Base-by-base conservation (phyloP, 2,797 vertebrate genomes). In the Acanthurus leucopareius region DNA sequence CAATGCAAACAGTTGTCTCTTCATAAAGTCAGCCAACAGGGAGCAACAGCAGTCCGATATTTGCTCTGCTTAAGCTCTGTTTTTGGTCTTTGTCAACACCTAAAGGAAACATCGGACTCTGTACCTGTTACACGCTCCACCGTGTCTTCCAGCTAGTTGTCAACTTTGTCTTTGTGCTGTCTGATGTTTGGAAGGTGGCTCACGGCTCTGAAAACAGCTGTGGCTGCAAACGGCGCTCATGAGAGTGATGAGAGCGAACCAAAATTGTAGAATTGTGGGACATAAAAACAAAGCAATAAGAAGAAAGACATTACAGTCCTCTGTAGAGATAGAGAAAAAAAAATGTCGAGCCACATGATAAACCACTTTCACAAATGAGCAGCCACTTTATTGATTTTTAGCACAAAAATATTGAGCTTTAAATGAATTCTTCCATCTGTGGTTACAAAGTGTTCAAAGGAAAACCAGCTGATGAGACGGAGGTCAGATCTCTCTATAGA, bases 361-460 rank as follows among this genome's bases (percentile, higher is more conserved):
- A n/a, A 35, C 57, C 45, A 60, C 16, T 74, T 16, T 72, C 57
- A 28, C 40, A 32, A 10, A 8, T 10, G 25, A 57, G 17, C 7
- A 15, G 4, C 25, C 32, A 38, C 56, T 25, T 20, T 32, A 22
- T 15, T 22, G 6, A 22, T 15, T 42, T 35, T 59, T 14, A 58
- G 60, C 32, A 17, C 13, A 10, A 28, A 25, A 28, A 25, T 45
- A 57, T 17, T 10, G 3, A 58, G 45, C 45, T 70, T 69, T 52
- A 47, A 32, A 32, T 57, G 59, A 73, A 56, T 45, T 38, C 8
- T 75, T 53, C 15, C 14, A 28, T 44, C 28, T 44, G 14, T 45
- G 16, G 52, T 66, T 28, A 63, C n/a, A 60, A 52, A 51, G 16
- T 16, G 13, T 19, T 64, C 40, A 19, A 20, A 20, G 42, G 25